Conservation (phyloP, 2,888 invertebrate genomes). For the Phragmatobia fuliginosa region DNA sequence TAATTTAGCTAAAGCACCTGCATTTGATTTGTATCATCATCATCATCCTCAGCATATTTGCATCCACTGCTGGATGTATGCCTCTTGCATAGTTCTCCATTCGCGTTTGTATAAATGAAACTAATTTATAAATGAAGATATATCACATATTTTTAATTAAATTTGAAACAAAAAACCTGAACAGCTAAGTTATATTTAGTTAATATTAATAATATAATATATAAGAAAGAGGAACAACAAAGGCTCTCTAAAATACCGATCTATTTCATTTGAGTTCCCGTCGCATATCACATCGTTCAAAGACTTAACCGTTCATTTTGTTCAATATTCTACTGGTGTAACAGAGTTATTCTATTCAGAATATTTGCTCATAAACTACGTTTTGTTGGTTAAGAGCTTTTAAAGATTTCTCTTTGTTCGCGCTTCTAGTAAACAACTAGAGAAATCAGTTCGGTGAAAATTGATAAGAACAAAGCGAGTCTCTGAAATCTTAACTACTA, state of each 20-base stretch:
- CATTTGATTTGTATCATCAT: no score
- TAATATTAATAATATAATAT: no score
- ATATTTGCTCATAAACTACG: slow-evolving; percentile 57
- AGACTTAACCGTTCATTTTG: slow-evolving; percentile 47
- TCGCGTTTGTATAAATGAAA: no score
- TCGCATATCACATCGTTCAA: slow-evolving; percentile 27
- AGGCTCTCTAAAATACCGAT: slow-evolving; percentile 28
- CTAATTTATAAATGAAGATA: no score
- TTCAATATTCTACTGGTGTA: slow-evolving; percentile 44
- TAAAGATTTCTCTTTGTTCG: slow-evolving; percentile 47
- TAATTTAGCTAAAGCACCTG: no score
- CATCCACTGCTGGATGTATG: no score
- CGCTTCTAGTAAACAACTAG: slow-evolving; percentile 32
- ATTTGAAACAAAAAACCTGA: no score
- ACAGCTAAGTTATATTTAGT: no score
- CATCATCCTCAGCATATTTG: no score
- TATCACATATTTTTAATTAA: no score
- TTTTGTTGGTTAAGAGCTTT: slow-evolving; percentile 46
- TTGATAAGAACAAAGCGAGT: slow-evolving; percentile 51
- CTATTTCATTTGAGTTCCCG: slow-evolving; percentile 24
- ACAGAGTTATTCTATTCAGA: slow-evolving; percentile 51
- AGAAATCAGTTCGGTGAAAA: slow-evolving; percentile 42
- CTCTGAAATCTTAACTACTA: slow-evolving; percentile 52
- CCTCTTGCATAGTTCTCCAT: no score
- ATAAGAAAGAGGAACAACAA: not conserved